A percentile compares a stretch with the other conserved stretches of the same genome.
Evolutionary conservation across 1,140 invertebrate species (phyloP).

Genomic region (Drosophila busckii): DNA sequence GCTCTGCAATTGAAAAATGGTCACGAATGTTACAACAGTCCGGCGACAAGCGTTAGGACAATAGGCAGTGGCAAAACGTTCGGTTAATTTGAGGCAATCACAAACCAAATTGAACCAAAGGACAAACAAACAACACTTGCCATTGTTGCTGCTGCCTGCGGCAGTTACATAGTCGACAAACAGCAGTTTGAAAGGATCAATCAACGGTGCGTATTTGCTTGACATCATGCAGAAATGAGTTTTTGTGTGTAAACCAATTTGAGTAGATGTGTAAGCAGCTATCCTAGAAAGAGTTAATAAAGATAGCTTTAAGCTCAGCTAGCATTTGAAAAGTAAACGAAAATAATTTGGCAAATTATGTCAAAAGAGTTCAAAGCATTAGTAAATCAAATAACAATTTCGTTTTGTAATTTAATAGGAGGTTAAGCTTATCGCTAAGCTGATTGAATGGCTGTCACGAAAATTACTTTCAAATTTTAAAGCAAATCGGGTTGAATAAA

Average conservation of each 20-base stretch:
- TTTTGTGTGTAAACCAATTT: no score
- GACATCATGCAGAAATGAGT: conserved; percentile 9
- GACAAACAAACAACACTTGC: conserved; percentile 23
- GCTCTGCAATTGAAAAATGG: conserved; percentile 60
- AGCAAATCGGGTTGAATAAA: conserved; percentile 15
- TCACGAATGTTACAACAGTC: conserved; percentile 20
- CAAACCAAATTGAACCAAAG: conserved; percentile 51
- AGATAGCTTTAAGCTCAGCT: no score
- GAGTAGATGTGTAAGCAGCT: no score
- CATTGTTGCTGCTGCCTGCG: conserved; percentile 3
- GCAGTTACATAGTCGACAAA: conserved; percentile 31
- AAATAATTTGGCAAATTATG: no score
- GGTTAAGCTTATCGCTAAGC: no score
- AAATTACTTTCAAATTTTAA: conserved; percentile 37
- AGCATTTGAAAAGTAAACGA: no score
- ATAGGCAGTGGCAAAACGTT: conserved; percentile 42
- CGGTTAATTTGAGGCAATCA: conserved; percentile 73
- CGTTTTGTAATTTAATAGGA: no score
- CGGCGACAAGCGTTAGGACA: neutral
- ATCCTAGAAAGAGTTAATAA: no score
- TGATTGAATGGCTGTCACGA: conserved; percentile 8
- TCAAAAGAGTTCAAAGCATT: no score
- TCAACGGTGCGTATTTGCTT: conserved; percentile 32
- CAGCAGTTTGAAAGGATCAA: conserved; percentile 41
- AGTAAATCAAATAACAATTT: no score